Conservation (phyloP, 2,888 invertebrate species). For the Metalampra italica region DNA sequence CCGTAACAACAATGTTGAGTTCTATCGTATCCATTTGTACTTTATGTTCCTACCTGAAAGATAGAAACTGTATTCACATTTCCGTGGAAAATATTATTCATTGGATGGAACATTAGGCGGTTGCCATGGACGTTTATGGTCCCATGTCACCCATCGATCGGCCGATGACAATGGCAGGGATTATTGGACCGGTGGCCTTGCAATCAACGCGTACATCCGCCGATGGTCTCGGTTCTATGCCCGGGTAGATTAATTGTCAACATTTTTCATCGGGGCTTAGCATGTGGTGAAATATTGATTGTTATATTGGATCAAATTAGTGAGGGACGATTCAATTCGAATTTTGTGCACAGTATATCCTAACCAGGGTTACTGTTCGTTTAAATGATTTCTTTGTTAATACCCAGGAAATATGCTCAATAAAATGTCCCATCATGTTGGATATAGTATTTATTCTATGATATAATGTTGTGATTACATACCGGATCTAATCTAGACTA, state of each 20-base stretch:
- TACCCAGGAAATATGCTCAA: too few relatives aligned
- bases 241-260: conserved; percentile 3
- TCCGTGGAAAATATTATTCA: neutral
- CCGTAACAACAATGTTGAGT: too few relatives aligned
- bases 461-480: too few relatives aligned
- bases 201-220: conserved; percentile 62
- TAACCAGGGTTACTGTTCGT: neutral
- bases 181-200: conserved; percentile 51
- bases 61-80: too few relatives aligned
- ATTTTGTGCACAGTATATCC: neutral
- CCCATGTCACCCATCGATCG: neutral
- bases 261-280: conserved; percentile 4
- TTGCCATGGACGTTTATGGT: neutral
- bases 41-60: neutral
- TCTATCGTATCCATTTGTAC: neutral
- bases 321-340: neutral
- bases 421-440: too few relatives aligned
- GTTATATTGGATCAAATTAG: conserved; percentile 5
- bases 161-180: conserved; percentile 36
- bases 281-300: conserved; percentile 1
- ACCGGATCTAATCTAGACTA: too few relatives aligned
- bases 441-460: too few relatives aligned
- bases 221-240: conserved; percentile 17
- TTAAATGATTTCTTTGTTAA: too few relatives aligned
- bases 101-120: neutral